Percentiles rank a stretch among this genome's conserved stretches.
Conservation (phyloP, 2,888 invertebrate species). For the Papilio demoleus region DNA sequence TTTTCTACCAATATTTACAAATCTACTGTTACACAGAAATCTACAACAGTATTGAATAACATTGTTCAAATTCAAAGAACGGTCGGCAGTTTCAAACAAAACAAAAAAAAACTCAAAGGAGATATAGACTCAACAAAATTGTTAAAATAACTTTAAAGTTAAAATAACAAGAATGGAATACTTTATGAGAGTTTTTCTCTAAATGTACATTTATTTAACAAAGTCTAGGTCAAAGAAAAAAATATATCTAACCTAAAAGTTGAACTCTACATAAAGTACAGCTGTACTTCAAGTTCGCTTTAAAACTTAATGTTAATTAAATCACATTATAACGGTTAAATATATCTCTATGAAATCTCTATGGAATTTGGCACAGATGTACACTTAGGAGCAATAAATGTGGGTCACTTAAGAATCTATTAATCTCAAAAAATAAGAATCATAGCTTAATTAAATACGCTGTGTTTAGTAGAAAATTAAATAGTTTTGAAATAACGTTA, state of each 20-base stretch:
- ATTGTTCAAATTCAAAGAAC: not conserved
- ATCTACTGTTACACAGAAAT: not conserved
- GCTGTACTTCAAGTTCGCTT: not conserved
- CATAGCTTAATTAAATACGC: too few species aligned
- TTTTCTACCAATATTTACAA: not conserved
- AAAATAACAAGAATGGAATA: slow-evolving; percentile 11
- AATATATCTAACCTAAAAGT: not conserved
- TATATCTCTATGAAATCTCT: too few species aligned
- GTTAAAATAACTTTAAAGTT: not conserved
- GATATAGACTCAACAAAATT: slow-evolving; percentile 7
- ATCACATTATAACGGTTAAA: too few species aligned
- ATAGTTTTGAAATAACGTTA: too few species aligned
- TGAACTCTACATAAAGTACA: not conserved
- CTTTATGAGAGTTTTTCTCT: slow-evolving; percentile 13
- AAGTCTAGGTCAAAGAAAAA: not conserved
- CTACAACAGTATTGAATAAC: not conserved
- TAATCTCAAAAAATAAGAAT: too few species aligned
- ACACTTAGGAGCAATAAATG: too few species aligned
- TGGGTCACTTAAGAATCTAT: too few species aligned
- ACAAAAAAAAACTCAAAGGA: slow-evolving; percentile 8
- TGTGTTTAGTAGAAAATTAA: too few species aligned
- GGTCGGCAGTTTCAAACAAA: not conserved
- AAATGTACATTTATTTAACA: slow-evolving; percentile 2
- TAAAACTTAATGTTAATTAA: too few species aligned
- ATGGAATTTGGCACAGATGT: too few species aligned